phyloP scores from a whole-genome alignment of 2,113 vertebrate species.

The Phainopepla nitens region DNA sequence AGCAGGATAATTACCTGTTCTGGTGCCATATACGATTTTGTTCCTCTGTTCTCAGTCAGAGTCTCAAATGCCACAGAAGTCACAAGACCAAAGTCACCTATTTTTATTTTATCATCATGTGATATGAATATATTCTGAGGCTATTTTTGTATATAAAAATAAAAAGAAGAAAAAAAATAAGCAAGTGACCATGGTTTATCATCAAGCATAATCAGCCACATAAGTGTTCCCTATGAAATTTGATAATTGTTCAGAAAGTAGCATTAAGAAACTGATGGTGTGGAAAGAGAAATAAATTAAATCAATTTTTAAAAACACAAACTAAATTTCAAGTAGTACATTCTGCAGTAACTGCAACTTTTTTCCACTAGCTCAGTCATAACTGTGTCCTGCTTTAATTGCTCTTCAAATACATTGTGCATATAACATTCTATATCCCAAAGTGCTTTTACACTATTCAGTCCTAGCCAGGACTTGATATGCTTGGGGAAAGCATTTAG shows the following conservation, averaged over 20 bases:
- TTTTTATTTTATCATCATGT: slow-evolving; percentile 73
- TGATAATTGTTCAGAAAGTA: not conserved
- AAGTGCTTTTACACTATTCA: not conserved
- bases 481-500: not conserved
- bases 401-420: not conserved
- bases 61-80: slow-evolving; percentile 53
- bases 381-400: not conserved
- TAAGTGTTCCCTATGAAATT: not conserved
- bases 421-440: not conserved
- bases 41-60: slow-evolving; percentile 64
- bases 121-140: slow-evolving; percentile 87
- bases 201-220: not conserved
- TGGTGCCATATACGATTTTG: slow-evolving; percentile 67
- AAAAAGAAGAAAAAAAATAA: not conserved
- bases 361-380: not conserved
- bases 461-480: not conserved
- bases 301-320: not conserved
- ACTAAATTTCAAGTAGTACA: not conserved
- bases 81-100: slow-evolving; percentile 89
- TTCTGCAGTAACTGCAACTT: not conserved
- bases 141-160: slow-evolving; percentile 45
- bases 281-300: not conserved
- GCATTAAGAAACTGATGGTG: not conserved
- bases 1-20: slow-evolving; percentile 67
- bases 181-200: not conserved